These are phyloP conservation scores for Podarcis siculus DNA, from an alignment of 2,797 vertebrate species.

Conservation along the genomic window DNA sequence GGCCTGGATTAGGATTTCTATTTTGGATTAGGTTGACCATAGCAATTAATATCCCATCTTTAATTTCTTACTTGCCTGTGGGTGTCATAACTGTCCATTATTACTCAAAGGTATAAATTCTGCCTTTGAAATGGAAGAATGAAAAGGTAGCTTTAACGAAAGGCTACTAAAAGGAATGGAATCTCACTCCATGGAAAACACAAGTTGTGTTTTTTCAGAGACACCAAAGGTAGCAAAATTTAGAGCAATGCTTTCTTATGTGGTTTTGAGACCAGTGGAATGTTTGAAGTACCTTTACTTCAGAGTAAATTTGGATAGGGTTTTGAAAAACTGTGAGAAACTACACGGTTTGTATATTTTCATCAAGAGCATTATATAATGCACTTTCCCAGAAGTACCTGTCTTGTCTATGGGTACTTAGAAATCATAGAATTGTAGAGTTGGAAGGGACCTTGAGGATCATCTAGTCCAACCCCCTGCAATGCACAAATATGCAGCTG, in stretches of 20 bases:
- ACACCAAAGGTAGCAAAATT: neutral
- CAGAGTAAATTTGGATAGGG: neutral
- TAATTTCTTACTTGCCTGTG: rapidly evolving
- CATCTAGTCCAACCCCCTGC: too few species aligned
- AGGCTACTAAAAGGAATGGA: neutral
- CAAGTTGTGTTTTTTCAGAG: neutral
- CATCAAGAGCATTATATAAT: neutral
- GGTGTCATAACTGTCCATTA: rapidly evolving
- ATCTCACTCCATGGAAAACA: neutral
- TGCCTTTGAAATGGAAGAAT: neutral
- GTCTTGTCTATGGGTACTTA: neutral
- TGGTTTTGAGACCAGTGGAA: neutral
- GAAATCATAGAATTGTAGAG: too few species aligned
- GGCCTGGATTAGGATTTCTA: neutral
- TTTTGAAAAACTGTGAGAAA: neutral
- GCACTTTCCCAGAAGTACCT: neutral
- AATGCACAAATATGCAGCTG: too few species aligned
- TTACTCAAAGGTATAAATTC: constrained; percentile 12
- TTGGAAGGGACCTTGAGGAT: too few species aligned
- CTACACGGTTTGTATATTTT: neutral
- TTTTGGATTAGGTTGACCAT: constrained; percentile 34
- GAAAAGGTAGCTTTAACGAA: neutral
- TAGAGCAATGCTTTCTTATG: neutral
- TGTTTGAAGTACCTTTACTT: neutral
- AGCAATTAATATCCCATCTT: rapidly evolving